phyloP scores from a whole-genome alignment of 2,797 vertebrate species.

The Stomatorhinus walkeri region DNA sequence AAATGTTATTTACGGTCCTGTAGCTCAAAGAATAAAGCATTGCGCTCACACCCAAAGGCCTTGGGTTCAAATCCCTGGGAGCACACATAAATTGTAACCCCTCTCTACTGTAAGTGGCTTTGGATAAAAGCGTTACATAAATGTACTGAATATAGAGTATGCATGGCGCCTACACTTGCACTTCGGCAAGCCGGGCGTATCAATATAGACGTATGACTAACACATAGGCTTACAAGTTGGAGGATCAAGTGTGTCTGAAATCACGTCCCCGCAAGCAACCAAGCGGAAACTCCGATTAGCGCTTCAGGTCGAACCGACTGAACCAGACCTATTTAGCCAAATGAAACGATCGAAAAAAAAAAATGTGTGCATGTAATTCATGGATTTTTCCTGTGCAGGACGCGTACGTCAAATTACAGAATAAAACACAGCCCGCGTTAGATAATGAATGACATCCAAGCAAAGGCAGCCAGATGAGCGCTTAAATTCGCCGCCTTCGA shows the following conservation, averaged over 20 bases:
- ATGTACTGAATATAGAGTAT: neutral
- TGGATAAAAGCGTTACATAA: neutral
- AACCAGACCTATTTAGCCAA: neutral
- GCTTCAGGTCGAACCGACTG: neutral
- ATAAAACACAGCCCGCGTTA: neutral
- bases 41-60: neutral
- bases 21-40: neutral
- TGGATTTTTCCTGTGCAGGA: neutral
- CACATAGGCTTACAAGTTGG: neutral
- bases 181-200: neutral
- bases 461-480: neutral
- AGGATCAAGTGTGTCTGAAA: neutral
- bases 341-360: neutral
- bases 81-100: neutral
- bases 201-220: neutral
- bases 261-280: neutral
- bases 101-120: neutral
- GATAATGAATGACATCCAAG: neutral
- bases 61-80: neutral
- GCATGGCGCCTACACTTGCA: neutral
- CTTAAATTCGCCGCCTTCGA: neutral
- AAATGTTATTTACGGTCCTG: neutral
- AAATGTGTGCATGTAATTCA: neutral
- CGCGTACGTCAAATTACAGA: neutral
- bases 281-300: neutral